Evolutionary conservation across 2,113 vertebrate species (phyloP).

Genomic region (Gopherus flavomarginatus): DNA sequence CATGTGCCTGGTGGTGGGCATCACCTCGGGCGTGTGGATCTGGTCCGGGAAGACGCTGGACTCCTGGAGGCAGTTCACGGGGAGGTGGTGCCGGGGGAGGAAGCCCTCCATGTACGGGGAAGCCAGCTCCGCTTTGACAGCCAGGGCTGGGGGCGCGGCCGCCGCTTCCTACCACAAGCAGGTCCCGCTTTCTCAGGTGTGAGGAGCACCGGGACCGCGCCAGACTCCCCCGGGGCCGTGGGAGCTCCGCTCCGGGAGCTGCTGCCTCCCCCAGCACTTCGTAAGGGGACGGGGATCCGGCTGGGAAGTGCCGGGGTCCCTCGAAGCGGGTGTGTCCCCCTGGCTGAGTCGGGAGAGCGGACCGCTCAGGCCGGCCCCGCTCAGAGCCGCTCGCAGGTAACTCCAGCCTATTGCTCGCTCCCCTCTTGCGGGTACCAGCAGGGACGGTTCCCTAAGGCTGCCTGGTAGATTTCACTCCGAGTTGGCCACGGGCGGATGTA

Average conservation of each 20-base stretch:
- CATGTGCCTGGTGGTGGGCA: slow-evolving; percentile 97
- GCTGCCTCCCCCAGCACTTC: accelerated
- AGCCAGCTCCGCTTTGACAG: slow-evolving; percentile 84
- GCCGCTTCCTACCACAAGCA: slow-evolving; percentile 92
- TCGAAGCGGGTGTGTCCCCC: too few relatives aligned
- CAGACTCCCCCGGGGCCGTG: not conserved
- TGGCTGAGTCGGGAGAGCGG: too few relatives aligned
- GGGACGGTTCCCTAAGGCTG: too few relatives aligned
- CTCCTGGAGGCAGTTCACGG: slow-evolving; percentile 91
- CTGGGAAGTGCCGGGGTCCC: too few relatives aligned
- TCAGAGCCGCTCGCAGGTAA: too few relatives aligned
- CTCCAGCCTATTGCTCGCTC: too few relatives aligned
- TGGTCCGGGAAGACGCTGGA: slow-evolving; percentile 96
- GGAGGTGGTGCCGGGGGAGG: slow-evolving; percentile 84
- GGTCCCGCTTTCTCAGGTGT: slow-evolving; percentile 86
- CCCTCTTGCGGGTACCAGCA: too few relatives aligned
- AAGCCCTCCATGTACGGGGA: slow-evolving; percentile 85
- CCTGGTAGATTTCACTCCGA: too few relatives aligned
- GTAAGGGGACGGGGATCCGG: too few relatives aligned
- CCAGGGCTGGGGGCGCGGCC: slow-evolving; percentile 77
- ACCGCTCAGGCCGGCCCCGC: too few relatives aligned
- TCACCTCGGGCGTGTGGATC: slow-evolving; percentile 97
- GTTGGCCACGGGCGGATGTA: too few relatives aligned
- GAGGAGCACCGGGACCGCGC: slow-evolving; percentile 42
- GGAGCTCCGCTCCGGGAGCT: accelerated